Conservation (phyloP, 2,888 invertebrate genomes). For the Athetis lepigone region DNA sequence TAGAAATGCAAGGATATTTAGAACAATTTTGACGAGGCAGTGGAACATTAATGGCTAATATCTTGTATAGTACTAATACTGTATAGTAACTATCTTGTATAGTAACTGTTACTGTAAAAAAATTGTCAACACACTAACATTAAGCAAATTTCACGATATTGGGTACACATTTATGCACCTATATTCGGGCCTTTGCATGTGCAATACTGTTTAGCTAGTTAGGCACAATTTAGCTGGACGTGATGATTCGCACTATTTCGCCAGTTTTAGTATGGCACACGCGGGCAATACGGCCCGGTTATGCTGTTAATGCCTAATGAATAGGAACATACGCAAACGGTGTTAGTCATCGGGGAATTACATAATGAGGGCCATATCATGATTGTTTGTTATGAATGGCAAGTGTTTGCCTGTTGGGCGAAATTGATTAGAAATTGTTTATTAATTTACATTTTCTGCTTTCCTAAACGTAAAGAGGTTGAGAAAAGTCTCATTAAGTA, state of each 20-base stretch:
- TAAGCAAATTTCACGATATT: constrained; percentile 3
- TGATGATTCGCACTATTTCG: constrained; percentile 53
- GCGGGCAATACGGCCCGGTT: constrained; percentile 30
- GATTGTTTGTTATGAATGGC: constrained; percentile 26
- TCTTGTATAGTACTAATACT: too few species aligned
- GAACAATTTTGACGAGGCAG: too few species aligned
- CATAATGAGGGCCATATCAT: constrained; percentile 41
- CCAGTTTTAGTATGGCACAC: constrained; percentile 29
- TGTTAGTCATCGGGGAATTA: constrained; percentile 52
- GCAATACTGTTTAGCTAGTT: constrained; percentile 50
- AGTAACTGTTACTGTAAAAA: too few species aligned
- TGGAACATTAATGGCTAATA: too few species aligned
- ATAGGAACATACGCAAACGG: constrained; percentile 33
- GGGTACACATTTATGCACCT: constrained; percentile 26
- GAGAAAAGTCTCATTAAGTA: too few species aligned
- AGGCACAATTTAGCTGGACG: constrained; percentile 48
- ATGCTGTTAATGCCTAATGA: constrained; percentile 45
- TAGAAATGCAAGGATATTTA: too few species aligned
- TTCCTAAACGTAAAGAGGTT: too few species aligned
- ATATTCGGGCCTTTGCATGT: constrained; percentile 19
- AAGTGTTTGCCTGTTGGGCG: background rate
- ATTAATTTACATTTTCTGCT: too few species aligned
- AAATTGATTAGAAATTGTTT: background rate
- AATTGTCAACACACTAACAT: constrained; percentile 4
- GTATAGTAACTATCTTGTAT: too few species aligned